Evolutionary conservation across 2,797 vertebrate species (phyloP).

Genomic region (Erpetoichthys calabaricus): DNA sequence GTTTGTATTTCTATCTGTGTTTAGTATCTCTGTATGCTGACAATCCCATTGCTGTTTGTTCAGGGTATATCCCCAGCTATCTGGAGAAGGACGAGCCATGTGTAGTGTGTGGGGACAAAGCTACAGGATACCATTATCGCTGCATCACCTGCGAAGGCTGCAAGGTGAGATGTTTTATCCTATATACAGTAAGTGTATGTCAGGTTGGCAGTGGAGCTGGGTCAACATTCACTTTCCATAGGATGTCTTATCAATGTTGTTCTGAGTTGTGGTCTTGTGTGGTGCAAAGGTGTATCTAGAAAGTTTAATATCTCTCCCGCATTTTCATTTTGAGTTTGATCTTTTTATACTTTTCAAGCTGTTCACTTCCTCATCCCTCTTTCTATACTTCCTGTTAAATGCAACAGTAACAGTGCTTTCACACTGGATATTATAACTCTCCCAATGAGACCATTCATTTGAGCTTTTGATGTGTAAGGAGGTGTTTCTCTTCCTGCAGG

Average conservation of each 20-base stretch:
- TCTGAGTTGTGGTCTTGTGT: neutral
- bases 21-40: too few species aligned
- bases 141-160: constrained; percentile 98
- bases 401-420: neutral
- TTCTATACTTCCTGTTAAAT: neutral
- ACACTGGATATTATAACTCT: too few species aligned
- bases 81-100: constrained; percentile 98
- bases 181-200: too few species aligned
- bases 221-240: neutral
- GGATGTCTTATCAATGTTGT: neutral
- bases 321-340: neutral
- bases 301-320: too few species aligned
- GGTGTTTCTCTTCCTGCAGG: constrained; percentile 40
- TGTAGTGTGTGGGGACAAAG: constrained; percentile 94
- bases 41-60: constrained; percentile 2
- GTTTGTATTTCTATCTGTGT: too few species aligned
- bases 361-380: neutral
- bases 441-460: neutral
- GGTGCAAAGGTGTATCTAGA: too few species aligned
- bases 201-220: neutral
- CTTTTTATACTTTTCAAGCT: neutral
- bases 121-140: constrained; percentile 95
- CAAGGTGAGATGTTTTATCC: constrained; percentile 55
- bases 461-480: too few species aligned
- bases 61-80: constrained; percentile 97